Evolutionary conservation across 2,888 invertebrate species (phyloP).

Genomic region (Pterostichus madidus): DNA sequence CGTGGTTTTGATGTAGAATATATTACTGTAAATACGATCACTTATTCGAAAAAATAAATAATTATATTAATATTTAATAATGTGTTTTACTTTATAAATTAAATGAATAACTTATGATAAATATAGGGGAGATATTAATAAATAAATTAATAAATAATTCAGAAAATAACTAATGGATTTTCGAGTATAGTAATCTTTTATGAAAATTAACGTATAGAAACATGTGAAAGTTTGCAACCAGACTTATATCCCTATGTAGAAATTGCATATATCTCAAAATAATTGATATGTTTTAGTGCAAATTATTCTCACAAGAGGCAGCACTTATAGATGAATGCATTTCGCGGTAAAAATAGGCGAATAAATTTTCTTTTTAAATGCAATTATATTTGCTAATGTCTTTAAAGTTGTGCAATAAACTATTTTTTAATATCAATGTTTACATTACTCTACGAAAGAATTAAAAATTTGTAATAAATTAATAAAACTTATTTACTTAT

Average conservation of each 20-base stretch:
- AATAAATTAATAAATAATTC: neutral
- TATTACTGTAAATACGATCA: too few species aligned
- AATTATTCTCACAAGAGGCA: neutral
- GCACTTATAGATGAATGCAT: conserved; percentile 13
- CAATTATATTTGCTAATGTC: neutral
- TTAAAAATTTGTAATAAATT: too few species aligned
- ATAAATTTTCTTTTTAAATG: neutral
- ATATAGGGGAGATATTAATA: too few species aligned
- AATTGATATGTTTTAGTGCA: neutral
- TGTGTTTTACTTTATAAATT: neutral
- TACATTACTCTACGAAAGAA: too few species aligned
- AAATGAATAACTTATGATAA: neutral
- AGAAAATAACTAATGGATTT: neutral
- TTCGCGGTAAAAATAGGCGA: conserved; percentile 4
- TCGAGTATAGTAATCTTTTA: neutral
- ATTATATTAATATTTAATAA: neutral
- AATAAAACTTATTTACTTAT: neutral
- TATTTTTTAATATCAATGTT: too few species aligned
- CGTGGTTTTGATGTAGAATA: too few species aligned
- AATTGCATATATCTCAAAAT: conserved; percentile 4
- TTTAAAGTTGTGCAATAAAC: too few species aligned
- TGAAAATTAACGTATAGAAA: neutral
- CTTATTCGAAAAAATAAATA: too few species aligned
- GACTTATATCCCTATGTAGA: neutral
- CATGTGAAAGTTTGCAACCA: conserved; percentile 29